Percentiles rank a stretch among this genome's conserved stretches.
Conservation (phyloP, 1,140 invertebrate species). For the Vanessa atalanta region DNA sequence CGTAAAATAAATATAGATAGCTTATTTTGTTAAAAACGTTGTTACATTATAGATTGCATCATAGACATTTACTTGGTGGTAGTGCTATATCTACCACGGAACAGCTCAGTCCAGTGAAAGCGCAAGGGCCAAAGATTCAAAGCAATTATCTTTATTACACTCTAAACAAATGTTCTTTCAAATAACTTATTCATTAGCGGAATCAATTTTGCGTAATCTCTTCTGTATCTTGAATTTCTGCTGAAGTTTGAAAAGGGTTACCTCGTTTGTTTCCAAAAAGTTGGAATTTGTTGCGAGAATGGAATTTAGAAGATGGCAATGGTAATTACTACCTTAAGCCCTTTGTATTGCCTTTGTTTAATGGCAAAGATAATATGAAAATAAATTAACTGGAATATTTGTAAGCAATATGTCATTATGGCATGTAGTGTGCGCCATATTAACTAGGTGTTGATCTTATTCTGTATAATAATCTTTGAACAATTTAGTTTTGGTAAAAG, state of each 20-base stretch:
- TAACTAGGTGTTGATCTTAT: no score
- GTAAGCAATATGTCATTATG: no score
- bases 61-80: no score
- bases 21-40: no score
- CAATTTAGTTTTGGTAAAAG: no score
- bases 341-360: background rate
- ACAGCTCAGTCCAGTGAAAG: background rate
- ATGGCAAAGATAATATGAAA: background rate
- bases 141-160: slow-evolving; percentile 47
- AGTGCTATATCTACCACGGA: background rate
- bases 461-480: no score
- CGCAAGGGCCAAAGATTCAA: slow-evolving; percentile 27
- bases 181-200: slow-evolving; percentile 50
- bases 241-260: slow-evolving; percentile 37
- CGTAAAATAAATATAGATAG: no score
- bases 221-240: slow-evolving; percentile 34
- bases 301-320: slow-evolving; percentile 7
- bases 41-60: no score
- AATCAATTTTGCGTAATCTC: slow-evolving; percentile 49
- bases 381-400: no score
- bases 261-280: slow-evolving; percentile 7
- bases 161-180: slow-evolving; percentile 43
- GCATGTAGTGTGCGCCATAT: no score
- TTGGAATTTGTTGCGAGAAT: slow-evolving; percentile 29
- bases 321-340: slow-evolving; percentile 28